Conservation (phyloP, 2,888 invertebrate species). For the Myathropa florea region DNA sequence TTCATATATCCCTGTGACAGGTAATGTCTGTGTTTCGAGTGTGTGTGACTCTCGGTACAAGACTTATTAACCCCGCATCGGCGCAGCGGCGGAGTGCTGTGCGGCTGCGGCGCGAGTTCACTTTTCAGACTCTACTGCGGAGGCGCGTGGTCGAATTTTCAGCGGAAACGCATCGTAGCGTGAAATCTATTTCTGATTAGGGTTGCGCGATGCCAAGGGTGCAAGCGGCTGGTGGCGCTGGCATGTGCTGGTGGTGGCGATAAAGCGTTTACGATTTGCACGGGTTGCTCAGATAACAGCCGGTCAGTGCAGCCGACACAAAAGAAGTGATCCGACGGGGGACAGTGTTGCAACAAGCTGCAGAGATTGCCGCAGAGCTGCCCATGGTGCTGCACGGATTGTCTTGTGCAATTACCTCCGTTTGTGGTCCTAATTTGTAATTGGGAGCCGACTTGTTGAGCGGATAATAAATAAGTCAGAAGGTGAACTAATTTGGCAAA, state of each 20-base stretch:
- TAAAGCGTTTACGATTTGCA: slow-evolving; percentile 18
- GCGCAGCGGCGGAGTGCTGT: neutral
- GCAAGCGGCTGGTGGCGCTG: neutral
- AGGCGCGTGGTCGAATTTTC: slow-evolving; percentile 37
- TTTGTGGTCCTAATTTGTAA: slow-evolving; percentile 67
- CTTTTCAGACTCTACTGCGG: slow-evolving; percentile 59
- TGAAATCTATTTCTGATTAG: slow-evolving; percentile 63
- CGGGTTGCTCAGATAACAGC: slow-evolving; percentile 15
- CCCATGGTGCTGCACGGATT: slow-evolving; percentile 18
- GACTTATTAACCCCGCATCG: slow-evolving; percentile 60
- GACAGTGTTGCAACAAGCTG: slow-evolving; percentile 27
- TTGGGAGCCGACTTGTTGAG: slow-evolving; percentile 62
- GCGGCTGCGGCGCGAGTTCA: slow-evolving; percentile 30
- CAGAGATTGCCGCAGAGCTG: neutral
- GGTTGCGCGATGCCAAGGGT: slow-evolving; percentile 23
- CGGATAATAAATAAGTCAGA: slow-evolving; percentile 64
- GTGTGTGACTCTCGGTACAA: slow-evolving; percentile 49
- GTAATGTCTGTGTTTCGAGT: slow-evolving; percentile 68
- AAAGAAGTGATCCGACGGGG: neutral
- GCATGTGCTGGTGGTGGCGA: neutral
- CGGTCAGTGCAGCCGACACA: neutral
- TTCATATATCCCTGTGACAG: slow-evolving; percentile 70
- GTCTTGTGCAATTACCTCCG: slow-evolving; percentile 64
- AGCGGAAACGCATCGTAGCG: slow-evolving; percentile 59
- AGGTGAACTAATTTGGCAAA: slow-evolving; percentile 67